phyloP scores from a whole-genome alignment of 2,797 vertebrate species.

The Malacoraja senta region DNA sequence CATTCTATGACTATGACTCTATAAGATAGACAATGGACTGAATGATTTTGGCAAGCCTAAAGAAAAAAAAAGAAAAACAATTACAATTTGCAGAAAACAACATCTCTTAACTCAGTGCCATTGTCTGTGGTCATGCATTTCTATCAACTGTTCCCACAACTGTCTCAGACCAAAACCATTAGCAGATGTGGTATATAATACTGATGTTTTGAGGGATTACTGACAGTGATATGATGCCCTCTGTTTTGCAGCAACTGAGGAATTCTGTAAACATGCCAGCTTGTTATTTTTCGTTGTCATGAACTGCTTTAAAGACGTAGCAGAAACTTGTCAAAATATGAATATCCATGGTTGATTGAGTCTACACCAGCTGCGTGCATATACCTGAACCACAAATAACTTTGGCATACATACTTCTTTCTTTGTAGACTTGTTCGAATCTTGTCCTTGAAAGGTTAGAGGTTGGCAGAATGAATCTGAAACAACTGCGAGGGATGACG shows the following conservation, averaged over 20 bases:
- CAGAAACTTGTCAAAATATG: neutral
- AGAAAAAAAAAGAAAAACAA: neutral
- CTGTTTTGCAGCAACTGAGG: neutral
- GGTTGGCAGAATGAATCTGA: neutral
- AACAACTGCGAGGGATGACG: neutral
- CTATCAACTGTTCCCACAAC: neutral
- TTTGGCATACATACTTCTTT: neutral
- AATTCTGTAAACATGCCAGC: neutral
- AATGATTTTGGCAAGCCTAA: neutral
- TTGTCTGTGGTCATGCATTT: neutral
- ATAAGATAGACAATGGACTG: neutral
- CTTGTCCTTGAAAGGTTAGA: constrained; percentile 20
- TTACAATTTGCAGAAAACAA: neutral
- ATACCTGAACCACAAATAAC: neutral
- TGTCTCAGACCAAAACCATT: neutral
- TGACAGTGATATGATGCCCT: neutral
- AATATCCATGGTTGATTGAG: neutral
- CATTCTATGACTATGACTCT: no score
- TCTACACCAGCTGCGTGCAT: neutral
- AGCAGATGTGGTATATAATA: neutral
- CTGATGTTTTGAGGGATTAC: neutral
- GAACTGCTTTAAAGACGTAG: neutral
- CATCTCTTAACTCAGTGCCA: neutral
- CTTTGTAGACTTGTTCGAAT: neutral
- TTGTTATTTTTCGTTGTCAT: neutral